Evolutionary conservation across 2,888 invertebrate species (phyloP).

Genomic region (Anthrax anthrax): DNA sequence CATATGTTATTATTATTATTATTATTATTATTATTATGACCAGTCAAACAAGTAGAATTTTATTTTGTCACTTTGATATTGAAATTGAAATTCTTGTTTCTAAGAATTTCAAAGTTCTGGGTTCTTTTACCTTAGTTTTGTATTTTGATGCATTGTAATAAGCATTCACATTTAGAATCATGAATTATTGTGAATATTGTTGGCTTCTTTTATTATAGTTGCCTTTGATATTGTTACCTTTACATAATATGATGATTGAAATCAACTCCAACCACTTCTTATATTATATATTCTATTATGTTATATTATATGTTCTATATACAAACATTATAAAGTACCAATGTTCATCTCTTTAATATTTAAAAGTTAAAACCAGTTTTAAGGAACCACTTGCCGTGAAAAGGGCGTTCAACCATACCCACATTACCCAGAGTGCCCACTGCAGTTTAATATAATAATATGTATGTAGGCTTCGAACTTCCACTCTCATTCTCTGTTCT

Average conservation of each 20-base stretch:
- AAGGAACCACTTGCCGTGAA: constrained; percentile 33
- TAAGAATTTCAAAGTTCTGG: no score
- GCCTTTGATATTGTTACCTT: constrained; percentile 5
- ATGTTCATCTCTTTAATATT: not conserved
- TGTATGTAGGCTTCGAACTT: no score
- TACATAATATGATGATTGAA: constrained; percentile 7
- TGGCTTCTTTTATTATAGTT: not conserved
- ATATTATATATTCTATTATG: not conserved
- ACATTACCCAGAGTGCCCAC: not conserved
- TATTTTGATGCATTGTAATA: no score
- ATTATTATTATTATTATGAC: no score
- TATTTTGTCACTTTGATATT: no score
- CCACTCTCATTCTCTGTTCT: no score
- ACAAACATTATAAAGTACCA: not conserved
- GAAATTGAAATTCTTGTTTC: no score
- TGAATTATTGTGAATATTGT: not conserved
- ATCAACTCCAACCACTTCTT: constrained; percentile 4
- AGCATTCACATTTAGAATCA: no score
- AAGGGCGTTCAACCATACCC: constrained; percentile 30
- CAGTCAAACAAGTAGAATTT: no score
- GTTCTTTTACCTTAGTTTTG: no score
- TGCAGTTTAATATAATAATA: not conserved
- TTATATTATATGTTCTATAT: not conserved
- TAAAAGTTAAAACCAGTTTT: constrained; percentile 11
- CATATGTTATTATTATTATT: no score